phyloP scores from a whole-genome alignment of 2,888 invertebrate species.

The Mimachlamys varia region DNA sequence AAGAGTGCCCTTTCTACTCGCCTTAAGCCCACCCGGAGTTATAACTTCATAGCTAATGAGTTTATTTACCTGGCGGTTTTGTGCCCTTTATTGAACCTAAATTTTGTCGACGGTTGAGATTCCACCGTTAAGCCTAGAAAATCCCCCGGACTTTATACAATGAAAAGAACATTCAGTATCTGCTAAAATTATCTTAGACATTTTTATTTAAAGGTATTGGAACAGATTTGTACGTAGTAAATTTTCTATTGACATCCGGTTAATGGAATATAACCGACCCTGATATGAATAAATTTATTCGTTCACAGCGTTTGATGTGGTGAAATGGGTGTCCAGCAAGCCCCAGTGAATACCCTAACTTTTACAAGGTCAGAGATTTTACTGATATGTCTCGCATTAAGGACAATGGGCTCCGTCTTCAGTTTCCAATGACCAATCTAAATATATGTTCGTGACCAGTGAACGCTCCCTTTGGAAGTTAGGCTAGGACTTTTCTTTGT shows the following conservation, averaged over 20 bases:
- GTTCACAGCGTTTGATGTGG: background rate
- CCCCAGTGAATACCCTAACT: background rate
- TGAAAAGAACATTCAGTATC: conserved; percentile 6
- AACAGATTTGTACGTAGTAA: background rate
- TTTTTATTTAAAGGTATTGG: background rate
- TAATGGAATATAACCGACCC: background rate
- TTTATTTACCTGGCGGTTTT: background rate
- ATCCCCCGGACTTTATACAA: background rate
- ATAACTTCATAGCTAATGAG: background rate
- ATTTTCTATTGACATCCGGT: background rate
- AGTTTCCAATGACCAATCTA: background rate
- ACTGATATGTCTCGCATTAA: background rate
- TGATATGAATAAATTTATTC: background rate
- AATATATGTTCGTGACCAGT: background rate
- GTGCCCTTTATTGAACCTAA: background rate
- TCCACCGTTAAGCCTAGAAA: background rate
- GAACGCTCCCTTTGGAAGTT: background rate
- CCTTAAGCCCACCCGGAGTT: background rate
- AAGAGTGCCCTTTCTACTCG: background rate
- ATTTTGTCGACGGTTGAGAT: background rate
- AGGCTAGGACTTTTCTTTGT: too few relatives aligned
- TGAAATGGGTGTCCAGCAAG: background rate
- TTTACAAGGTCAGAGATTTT: background rate
- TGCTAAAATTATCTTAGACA: background rate
- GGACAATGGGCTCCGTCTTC: background rate